Evolutionary conservation across 2,113 vertebrate species (phyloP), one percentile per base, ranked within the genome.

Genomic region (Atherinomorus stipes): DNA sequence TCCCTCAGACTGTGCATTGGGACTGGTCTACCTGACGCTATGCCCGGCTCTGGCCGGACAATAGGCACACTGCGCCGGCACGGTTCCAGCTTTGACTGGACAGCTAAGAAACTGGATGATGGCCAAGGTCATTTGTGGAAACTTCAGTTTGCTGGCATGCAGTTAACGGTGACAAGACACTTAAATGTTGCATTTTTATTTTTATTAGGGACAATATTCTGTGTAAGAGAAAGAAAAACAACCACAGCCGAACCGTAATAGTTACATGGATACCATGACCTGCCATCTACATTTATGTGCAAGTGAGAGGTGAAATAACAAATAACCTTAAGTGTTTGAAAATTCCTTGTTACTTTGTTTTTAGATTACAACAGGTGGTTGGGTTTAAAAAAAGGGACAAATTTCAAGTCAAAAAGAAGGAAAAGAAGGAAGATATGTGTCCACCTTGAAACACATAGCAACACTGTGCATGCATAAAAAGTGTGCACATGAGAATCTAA

Each of bases 111-210:
- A 57, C 75, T 90, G 88, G 84, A 81, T 65, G 71, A 25, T 18
- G 31, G 81, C 88, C 90, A 89, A 84, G 85, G 85, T 85, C 71
- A 62, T 87, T 90, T 89, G 85, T 81, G 74, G 63, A 88, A 72
- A 80, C 68, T 86, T 63, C 64, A 76, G 56, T 78, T 88, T 85
- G 85, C 61, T 80, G 78, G 80, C 80, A 83, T 54, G 75, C 40
- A 62, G 63, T 50, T 40, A 70, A 71, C 58, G 70, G 64, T 74
- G 78, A 86, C 76, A 74, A 50, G 61, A 73, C 38, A 61, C 67
- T 78, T 81, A 75, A n/a, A 80, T 16, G 11, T 31, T 28, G 26
- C 13, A n/a, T 19, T 49, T 56, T 11, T 18, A 31, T 28, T 31
- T 67, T 45, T 7, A 51, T 72, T 47, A 78, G 56, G 11, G 42